phyloP scores from a whole-genome alignment of 2,888 invertebrate genomes.

The Polydesmus complanatus region DNA sequence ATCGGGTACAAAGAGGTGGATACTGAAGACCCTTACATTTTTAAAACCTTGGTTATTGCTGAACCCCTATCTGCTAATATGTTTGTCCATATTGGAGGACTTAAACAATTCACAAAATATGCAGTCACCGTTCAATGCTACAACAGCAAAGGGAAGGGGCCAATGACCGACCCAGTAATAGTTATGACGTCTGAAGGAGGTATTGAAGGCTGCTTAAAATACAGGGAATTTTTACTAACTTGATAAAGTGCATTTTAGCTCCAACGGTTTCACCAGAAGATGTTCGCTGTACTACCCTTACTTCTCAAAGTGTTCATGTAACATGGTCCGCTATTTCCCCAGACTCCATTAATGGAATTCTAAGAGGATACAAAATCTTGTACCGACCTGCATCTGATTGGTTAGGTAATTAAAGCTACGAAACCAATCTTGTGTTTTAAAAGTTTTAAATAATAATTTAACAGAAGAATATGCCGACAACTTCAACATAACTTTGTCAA shows the following conservation, averaged over 20 bases:
- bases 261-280: constrained; percentile 53
- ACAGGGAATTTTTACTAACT: not conserved
- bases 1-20: constrained; percentile 15
- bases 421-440: not conserved
- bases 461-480: constrained; percentile 11
- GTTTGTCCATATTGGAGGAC: constrained; percentile 9
- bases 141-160: constrained; percentile 23
- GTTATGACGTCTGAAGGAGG: constrained; percentile 17
- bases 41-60: constrained; percentile 11
- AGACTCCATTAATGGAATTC: constrained; percentile 81
- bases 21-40: constrained; percentile 1
- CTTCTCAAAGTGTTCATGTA: constrained; percentile 84
- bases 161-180: constrained; percentile 11
- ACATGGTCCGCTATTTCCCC: constrained; percentile 89
- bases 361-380: constrained; percentile 88
- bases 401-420: constrained; percentile 56
- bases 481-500: constrained; percentile 6
- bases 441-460: not conserved
- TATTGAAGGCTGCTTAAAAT: too few relatives aligned
- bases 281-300: constrained; percentile 78
- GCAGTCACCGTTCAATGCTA: constrained; percentile 15
- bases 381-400: constrained; percentile 81
- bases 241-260: constrained; percentile 27
- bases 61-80: constrained; percentile 9
- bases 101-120: constrained; percentile 18